These are phyloP conservation scores for Struthidea cinerea DNA, from an alignment of 2,113 vertebrate genomes.

Conservation along the genomic window DNA sequence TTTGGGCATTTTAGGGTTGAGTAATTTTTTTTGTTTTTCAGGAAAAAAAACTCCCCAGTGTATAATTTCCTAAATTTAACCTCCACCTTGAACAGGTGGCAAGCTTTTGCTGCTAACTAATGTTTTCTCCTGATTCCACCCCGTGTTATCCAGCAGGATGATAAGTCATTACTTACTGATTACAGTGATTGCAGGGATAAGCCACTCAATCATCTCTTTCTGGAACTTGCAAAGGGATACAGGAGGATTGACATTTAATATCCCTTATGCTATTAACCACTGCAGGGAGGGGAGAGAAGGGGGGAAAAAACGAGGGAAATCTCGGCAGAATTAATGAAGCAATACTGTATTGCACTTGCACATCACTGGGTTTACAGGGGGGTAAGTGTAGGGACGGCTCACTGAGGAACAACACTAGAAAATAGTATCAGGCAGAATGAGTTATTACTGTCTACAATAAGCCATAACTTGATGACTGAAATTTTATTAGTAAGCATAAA, in stretches of 20 bases:
- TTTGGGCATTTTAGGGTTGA: background rate
- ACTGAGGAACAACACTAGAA: background rate
- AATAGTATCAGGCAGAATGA: background rate
- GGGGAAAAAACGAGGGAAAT: background rate
- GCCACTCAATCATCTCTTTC: constrained; percentile 63
- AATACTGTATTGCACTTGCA: background rate
- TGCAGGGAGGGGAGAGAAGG: background rate
- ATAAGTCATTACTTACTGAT: constrained; percentile 43
- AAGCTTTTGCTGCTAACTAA: constrained; percentile 46
- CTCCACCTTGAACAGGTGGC: constrained; percentile 9
- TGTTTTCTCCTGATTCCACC: constrained; percentile 44
- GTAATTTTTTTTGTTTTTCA: background rate
- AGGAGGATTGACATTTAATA: constrained; percentile 66
- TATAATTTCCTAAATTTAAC: constrained; percentile 16
- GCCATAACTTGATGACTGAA: background rate
- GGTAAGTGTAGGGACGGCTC: background rate
- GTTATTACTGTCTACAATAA: constrained; percentile 2
- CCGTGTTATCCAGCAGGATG: constrained; percentile 1
- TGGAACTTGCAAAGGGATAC: constrained; percentile 56
- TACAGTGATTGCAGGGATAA: constrained; percentile 44
- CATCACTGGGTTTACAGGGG: background rate
- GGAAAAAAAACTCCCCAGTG: background rate
- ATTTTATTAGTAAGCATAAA: constrained; percentile 40
- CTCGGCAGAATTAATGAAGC: constrained; percentile 46
- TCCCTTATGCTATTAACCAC: constrained; percentile 61